Evolutionary conservation across 2,113 vertebrate genomes (phyloP).

Genomic region (Amazona vittata): DNA sequence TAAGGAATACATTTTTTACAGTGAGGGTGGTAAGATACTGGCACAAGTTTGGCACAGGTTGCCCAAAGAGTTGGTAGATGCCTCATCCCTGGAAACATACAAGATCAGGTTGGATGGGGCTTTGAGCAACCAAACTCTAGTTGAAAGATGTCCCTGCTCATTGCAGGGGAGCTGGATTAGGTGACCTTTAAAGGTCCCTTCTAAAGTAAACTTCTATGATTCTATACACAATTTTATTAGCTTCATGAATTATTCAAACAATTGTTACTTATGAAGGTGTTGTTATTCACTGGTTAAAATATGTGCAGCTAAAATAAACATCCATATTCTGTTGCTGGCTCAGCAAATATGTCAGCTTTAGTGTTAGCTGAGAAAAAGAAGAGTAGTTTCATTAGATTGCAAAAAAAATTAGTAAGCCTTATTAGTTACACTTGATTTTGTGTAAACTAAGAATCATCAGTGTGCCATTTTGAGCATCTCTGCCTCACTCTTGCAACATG

Average conservation of each 20-base stretch:
- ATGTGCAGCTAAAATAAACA: constrained; percentile 12
- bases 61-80: neutral
- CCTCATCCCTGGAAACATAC: neutral
- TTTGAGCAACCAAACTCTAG: neutral
- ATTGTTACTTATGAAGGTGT: neutral
- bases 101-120: neutral
- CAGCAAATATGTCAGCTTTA: neutral
- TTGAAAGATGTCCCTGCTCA: neutral
- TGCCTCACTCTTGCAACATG: neutral
- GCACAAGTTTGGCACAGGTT: neutral
- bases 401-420: neutral
- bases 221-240: neutral
- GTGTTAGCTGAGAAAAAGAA: neutral
- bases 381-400: neutral
- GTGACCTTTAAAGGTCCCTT: neutral
- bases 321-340: neutral
- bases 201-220: neutral
- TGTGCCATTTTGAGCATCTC: neutral
- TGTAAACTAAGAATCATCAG: neutral
- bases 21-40: neutral
- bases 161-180: neutral
- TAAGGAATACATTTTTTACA: neutral
- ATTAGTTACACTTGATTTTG: neutral
- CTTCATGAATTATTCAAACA: constrained; percentile 11
- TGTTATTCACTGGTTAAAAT: neutral